Percentiles rank a stretch among this genome's conserved stretches.
Conservation (phyloP, 2,797 vertebrate species). For the Coendou prehensilis region DNA sequence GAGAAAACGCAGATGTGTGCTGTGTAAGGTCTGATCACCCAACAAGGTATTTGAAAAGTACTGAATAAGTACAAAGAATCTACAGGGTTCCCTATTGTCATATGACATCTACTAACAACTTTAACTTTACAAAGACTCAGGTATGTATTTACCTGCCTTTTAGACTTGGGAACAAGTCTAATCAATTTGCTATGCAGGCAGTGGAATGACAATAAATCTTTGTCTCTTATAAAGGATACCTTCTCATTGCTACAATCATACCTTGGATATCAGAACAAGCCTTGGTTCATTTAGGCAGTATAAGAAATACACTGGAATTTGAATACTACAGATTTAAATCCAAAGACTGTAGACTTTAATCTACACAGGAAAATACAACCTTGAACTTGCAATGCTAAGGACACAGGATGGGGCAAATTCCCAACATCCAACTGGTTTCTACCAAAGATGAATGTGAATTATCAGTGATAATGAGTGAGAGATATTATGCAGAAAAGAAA, state of each 20-base stretch:
- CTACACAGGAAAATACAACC: background rate
- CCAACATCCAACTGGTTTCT: background rate
- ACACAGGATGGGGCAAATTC: background rate
- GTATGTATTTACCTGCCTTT: conserved; percentile 38
- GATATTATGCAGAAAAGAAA: background rate
- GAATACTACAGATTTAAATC: background rate
- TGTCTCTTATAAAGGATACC: conserved; percentile 22
- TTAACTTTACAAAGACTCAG: background rate
- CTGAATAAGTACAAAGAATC: conserved; percentile 9
- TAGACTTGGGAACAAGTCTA: background rate
- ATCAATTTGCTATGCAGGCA: background rate
- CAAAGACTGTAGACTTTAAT: conserved; percentile 8
- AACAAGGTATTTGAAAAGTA: conserved; percentile 25
- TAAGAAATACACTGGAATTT: background rate
- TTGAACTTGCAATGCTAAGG: conserved; percentile 16
- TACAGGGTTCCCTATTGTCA: background rate
- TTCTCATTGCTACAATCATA: conserved; percentile 30
- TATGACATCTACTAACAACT: conserved; percentile 22
- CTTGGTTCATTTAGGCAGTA: conserved; percentile 20
- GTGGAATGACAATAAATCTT: background rate
- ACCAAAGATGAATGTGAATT: background rate
- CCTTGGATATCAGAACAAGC: conserved; percentile 49
- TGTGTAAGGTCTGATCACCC: background rate
- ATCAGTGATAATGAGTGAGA: background rate
- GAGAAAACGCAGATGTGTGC: background rate